Conservation (phyloP, 2,797 vertebrate species). For the Catostomus latipinnis region DNA sequence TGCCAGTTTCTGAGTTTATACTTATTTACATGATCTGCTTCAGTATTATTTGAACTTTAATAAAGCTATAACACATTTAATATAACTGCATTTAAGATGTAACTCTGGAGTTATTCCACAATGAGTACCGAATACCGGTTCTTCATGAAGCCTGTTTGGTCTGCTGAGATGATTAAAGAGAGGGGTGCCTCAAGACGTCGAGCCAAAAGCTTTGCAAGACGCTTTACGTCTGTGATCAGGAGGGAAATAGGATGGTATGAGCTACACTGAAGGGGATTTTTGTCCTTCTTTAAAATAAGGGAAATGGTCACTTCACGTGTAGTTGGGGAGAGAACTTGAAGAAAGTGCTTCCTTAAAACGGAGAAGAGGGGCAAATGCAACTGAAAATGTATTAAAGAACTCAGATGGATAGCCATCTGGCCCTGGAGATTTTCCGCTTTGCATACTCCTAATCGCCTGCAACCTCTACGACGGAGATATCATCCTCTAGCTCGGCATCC, state of each 20-base stretch:
- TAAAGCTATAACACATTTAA: too few species aligned
- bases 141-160: conserved; percentile 45
- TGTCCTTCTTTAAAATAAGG: conserved; percentile 4
- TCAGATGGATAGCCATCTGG: conserved; percentile 25
- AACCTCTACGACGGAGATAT: conserved; percentile 19
- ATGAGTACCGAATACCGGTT: neutral
- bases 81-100: too few species aligned
- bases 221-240: conserved; percentile 32
- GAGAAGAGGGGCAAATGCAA: conserved; percentile 27
- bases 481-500: neutral
- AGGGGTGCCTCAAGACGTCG: neutral
- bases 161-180: neutral
- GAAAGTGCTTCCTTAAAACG: conserved; percentile 10
- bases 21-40: too few species aligned
- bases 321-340: neutral
- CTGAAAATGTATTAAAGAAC: conserved; percentile 36
- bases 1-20: too few species aligned
- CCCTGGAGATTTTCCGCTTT: conserved; percentile 25
- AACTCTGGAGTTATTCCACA: too few species aligned
- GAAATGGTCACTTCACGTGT: conserved; percentile 8
- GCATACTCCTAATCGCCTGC: conserved; percentile 17
- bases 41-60: too few species aligned
- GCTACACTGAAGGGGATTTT: neutral
- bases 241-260: conserved; percentile 37
- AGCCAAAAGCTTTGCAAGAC: conserved; percentile 20